Evolutionary conservation across 30 jellyfish, hydroid and myxozoan genomes (phyloP).

Genomic region (Aurelia aurita): DNA sequence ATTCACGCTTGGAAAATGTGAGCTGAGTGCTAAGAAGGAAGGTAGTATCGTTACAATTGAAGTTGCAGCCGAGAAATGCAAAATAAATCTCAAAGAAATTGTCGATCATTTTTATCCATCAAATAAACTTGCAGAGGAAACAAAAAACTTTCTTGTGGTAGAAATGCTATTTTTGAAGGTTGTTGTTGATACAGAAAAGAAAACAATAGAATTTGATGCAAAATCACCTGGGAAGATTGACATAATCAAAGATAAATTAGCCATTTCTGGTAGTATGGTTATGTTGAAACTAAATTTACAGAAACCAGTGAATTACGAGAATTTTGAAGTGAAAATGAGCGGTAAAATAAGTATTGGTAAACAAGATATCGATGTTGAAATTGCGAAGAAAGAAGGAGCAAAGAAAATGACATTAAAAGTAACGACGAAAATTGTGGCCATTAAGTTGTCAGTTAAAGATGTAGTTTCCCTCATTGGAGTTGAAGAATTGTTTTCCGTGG

Average conservation of each 20-base stretch:
- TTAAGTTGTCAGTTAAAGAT: slow-evolving; percentile 18
- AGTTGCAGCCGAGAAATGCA: slow-evolving; percentile 22
- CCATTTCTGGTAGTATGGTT: slow-evolving; percentile 8
- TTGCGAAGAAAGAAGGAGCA: slow-evolving; percentile 37
- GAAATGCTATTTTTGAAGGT: slow-evolving; percentile 17
- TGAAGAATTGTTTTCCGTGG: slow-evolving; percentile 23
- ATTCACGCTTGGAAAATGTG: slow-evolving; percentile 33
- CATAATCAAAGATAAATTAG: neutral
- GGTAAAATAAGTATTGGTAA: slow-evolving; percentile 31
- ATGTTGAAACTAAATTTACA: neutral
- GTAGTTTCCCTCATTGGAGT: slow-evolving; percentile 7
- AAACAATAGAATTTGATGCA: slow-evolving; percentile 12
- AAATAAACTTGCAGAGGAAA: slow-evolving; percentile 32
- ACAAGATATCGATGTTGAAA: slow-evolving; percentile 6
- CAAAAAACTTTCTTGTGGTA: slow-evolving; percentile 15
- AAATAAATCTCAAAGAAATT: slow-evolving; percentile 6
- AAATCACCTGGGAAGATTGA: slow-evolving; percentile 19
- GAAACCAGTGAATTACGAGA: slow-evolving; percentile 3
- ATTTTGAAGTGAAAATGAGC: slow-evolving; percentile 5
- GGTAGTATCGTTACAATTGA: neutral
- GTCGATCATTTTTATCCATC: slow-evolving; percentile 34
- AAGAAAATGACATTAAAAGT: neutral
- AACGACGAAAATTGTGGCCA: neutral
- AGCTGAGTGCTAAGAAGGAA: slow-evolving; percentile 6
- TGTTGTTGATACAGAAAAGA: slow-evolving; percentile 6